Evolutionary conservation across 1,140 invertebrate species (phyloP), one percentile per base, ranked within the genome.

Genomic region (Apis dorsata): DNA sequence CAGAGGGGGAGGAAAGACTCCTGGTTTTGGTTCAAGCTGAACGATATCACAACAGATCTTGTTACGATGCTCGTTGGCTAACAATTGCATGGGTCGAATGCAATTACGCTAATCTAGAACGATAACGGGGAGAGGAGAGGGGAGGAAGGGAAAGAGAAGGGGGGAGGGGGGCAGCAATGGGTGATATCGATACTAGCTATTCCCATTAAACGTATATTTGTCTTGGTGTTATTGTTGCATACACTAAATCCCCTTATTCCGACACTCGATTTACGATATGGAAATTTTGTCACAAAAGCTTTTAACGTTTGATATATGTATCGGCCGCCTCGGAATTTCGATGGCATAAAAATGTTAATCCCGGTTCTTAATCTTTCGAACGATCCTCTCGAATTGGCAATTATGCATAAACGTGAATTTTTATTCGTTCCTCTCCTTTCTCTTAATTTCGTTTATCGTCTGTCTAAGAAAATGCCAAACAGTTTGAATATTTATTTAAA

Each of bases 21-120:
- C 28, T 19, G 44, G 17, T 59, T 69, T 51, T 21, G n/a, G 49
- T 44, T 44, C 34, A 21, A 17, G 5, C 51, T 34, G 34, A 51
- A 75, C 60, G 63, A 24, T 77, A 77, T 82, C 80, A 12, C 28
- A 15, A 28, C 76, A 34, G 74, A 83, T 78, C 76, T 79, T 57
- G 76, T 83, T 79, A 78, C 66, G 76, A 19, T 44, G 53, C 62
- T 79, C 76, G 75, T 78, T 83, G 68, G 68, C 76, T 78, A 78
- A 78, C 81, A 83, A 83, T 79, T 79, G 66, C 66, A 55, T 57
- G 59, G 76, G 49, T 57, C 75, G 76, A 79, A 78, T n/a, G 81
- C 68, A 83, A 83, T 83, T 83, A 72, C 75, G 57, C 51, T 83
- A 83, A 83, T 83, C 81, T 83, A 63, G 76, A 70, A 83, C 81